These are phyloP conservation scores for Montipora foliosa DNA, from an alignment of 64 coral and sea anemone genomes.

Conservation along the genomic window DNA sequence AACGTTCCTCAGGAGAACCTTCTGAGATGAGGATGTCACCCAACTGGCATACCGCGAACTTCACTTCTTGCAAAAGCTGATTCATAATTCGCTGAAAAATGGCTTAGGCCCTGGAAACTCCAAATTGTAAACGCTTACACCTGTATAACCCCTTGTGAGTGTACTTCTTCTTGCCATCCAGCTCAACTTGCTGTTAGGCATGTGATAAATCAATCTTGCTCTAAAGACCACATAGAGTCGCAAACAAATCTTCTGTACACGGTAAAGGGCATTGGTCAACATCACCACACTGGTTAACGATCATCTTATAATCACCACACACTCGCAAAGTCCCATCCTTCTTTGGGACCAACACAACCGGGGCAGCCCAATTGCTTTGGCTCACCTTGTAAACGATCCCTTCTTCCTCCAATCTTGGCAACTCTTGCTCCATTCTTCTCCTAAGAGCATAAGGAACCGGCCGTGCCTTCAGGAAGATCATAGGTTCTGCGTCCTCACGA, in stretches of 20 bases:
- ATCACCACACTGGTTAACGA: no score
- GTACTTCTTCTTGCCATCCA: no score
- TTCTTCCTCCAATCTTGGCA: neutral
- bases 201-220: neutral
- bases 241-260: neutral
- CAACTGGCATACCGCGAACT: no score
- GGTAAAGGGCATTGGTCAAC: no score
- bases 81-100: neutral
- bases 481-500: neutral
- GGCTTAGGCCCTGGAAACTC: no score
- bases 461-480: neutral
- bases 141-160: no score
- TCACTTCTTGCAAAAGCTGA: neutral
- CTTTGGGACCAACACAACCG: neutral
- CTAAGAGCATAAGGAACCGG: neutral
- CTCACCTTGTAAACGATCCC: neutral
- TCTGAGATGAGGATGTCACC: no score
- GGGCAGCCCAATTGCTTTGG: neutral
- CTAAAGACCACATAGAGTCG: neutral
- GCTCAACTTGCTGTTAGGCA: neutral
- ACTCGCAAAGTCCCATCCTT: neutral
- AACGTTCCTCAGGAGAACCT: no score
- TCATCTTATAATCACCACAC: neutral
- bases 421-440: neutral
- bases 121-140: no score